Evolutionary conservation across 2,797 vertebrate species (phyloP).

Genomic region (Pristis pectinata): DNA sequence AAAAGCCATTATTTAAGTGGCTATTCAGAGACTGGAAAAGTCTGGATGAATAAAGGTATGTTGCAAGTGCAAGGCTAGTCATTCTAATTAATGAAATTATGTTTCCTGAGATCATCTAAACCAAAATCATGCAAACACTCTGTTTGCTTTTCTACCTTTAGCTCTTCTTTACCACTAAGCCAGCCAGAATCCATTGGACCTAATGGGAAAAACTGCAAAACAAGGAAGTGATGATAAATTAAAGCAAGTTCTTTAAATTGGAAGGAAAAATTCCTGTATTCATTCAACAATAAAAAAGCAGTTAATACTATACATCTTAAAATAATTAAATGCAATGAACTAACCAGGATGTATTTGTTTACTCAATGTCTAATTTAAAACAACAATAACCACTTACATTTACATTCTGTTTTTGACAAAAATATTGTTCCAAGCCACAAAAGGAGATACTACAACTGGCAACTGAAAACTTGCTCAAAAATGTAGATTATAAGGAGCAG

Average conservation of each 20-base stretch:
- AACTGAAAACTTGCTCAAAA: too few species aligned
- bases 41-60: neutral
- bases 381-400: neutral
- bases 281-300: neutral
- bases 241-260: neutral
- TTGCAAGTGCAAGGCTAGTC: neutral
- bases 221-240: neutral
- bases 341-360: neutral
- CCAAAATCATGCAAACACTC: neutral
- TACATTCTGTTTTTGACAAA: too few species aligned
- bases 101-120: neutral
- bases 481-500: too few species aligned
- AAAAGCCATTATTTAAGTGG: neutral
- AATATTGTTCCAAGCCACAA: neutral
- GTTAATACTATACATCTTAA: neutral
- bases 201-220: neutral
- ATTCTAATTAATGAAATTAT: neutral
- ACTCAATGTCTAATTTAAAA: neutral
- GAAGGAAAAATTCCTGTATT: neutral
- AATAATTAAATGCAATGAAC: neutral
- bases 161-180: neutral
- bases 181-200: neutral
- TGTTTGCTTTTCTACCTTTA: neutral
- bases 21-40: neutral
- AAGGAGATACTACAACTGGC: neutral